Percentiles rank a stretch among this genome's conserved stretches.
These are phyloP conservation scores for Nomada ferruginata DNA, from an alignment of 2,888 invertebrate species.

Conservation along the genomic window DNA sequence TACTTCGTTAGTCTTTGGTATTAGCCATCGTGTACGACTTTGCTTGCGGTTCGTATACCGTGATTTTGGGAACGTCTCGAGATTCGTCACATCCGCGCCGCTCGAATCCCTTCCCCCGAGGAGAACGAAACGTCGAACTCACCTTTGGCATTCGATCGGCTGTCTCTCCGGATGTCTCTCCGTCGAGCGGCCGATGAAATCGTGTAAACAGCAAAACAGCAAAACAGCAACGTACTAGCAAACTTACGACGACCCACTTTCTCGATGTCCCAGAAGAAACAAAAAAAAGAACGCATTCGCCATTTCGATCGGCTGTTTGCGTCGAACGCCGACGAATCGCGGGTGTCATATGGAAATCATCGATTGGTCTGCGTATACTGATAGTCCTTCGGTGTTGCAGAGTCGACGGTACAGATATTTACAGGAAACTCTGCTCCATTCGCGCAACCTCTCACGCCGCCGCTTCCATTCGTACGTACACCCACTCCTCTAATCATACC, in stretches of 20 bases:
- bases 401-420: slow-evolving; percentile 73
- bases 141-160: background rate
- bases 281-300: background rate
- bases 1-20: slow-evolving; percentile 82
- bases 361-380: slow-evolving; percentile 72
- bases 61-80: slow-evolving; percentile 44
- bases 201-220: slow-evolving; percentile 15
- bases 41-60: slow-evolving; percentile 52
- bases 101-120: background rate
- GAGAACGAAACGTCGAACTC: background rate
- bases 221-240: slow-evolving; percentile 9
- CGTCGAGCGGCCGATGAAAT: slow-evolving; percentile 6
- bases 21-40: slow-evolving; percentile 79
- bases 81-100: slow-evolving; percentile 40
- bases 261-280: background rate
- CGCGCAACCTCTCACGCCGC: slow-evolving; percentile 34
- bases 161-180: too few relatives aligned
- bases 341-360: slow-evolving; percentile 55
- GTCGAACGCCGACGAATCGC: slow-evolving; percentile 56
- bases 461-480: slow-evolving; percentile 18
- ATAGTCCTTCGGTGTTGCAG: slow-evolving; percentile 64
- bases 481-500: slow-evolving; percentile 40
- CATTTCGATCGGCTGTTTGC: slow-evolving; percentile 32
- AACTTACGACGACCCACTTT: slow-evolving; percentile 19
- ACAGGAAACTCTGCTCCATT: slow-evolving; percentile 68